These are phyloP conservation scores for Psephotus haematonotus DNA, from an alignment of 2,113 vertebrate genomes.

Conservation along the genomic window DNA sequence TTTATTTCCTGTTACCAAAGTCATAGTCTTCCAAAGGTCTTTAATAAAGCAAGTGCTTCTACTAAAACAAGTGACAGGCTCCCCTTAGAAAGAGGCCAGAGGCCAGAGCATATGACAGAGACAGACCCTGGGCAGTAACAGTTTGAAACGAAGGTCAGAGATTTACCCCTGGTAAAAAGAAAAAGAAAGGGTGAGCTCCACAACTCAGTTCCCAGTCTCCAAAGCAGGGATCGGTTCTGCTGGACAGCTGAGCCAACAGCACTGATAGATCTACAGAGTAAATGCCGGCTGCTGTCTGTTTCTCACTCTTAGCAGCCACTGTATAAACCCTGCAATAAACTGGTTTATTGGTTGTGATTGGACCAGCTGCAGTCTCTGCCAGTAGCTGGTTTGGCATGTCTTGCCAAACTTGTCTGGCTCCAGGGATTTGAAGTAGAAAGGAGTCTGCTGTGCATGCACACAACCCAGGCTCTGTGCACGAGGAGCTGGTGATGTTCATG, in stretches of 20 bases:
- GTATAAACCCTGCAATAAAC: background rate
- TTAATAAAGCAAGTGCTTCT: background rate
- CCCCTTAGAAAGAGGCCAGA: fast-evolving
- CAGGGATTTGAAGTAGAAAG: background rate
- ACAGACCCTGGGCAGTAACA: fast-evolving
- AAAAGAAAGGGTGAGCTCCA: background rate
- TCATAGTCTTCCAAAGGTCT: background rate
- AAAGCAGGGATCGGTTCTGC: background rate
- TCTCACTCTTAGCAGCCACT: fast-evolving
- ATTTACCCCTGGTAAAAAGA: background rate
- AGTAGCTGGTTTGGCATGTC: fast-evolving
- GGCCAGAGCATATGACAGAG: fast-evolving
- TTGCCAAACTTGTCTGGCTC: background rate
- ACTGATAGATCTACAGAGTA: background rate
- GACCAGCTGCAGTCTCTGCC: background rate
- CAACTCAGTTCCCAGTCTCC: background rate
- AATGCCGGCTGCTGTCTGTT: background rate
- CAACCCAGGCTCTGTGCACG: background rate
- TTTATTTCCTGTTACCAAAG: background rate
- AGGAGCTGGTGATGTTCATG: background rate
- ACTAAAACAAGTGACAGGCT: background rate
- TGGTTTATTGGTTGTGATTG: fast-evolving
- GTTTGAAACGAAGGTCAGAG: background rate
- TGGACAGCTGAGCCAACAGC: background rate
- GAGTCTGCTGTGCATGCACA: fast-evolving